These are phyloP conservation scores for Sebastes steindachneri DNA, from an alignment of 2,797 vertebrate species.

Conservation along the genomic window DNA sequence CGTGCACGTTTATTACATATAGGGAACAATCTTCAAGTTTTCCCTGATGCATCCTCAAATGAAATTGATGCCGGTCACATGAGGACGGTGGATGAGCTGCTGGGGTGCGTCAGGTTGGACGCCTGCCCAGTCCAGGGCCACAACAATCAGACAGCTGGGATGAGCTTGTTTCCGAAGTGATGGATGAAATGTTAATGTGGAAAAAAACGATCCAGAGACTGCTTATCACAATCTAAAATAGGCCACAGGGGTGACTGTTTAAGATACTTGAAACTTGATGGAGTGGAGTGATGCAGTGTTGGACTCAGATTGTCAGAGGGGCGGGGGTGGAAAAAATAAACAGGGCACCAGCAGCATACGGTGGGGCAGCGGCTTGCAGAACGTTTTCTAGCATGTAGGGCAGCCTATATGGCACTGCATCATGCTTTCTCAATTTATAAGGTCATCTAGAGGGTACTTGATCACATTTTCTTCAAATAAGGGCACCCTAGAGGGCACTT, in stretches of 20 bases:
- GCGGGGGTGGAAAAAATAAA: too few relatives aligned
- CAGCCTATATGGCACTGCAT: too few relatives aligned
- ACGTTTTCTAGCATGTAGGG: too few relatives aligned
- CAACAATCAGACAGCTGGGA: constrained; percentile 17
- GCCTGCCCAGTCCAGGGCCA: constrained; percentile 12
- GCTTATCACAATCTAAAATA: constrained; percentile 49
- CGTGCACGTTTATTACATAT: background rate
- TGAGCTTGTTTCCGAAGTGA: constrained; percentile 30
- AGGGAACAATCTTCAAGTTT: background rate
- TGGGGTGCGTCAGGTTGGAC: constrained; percentile 25
- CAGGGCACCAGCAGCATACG: too few relatives aligned
- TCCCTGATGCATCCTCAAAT: background rate
- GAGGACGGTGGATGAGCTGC: background rate
- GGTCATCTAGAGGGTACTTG: too few relatives aligned
- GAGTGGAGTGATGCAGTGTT: background rate
- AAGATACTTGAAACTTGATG: constrained; percentile 15
- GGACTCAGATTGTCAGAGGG: too few relatives aligned
- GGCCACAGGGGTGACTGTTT: constrained; percentile 15
- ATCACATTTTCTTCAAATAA: too few relatives aligned
- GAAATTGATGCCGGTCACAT: background rate
- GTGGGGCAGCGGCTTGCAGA: too few relatives aligned
- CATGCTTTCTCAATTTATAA: too few relatives aligned
- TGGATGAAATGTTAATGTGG: constrained; percentile 62
- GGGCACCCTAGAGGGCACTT: too few relatives aligned
- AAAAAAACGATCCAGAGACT: constrained; percentile 40